Base-by-base conservation (phyloP, 2,113 vertebrate species). In the Cariama cristata region DNA sequence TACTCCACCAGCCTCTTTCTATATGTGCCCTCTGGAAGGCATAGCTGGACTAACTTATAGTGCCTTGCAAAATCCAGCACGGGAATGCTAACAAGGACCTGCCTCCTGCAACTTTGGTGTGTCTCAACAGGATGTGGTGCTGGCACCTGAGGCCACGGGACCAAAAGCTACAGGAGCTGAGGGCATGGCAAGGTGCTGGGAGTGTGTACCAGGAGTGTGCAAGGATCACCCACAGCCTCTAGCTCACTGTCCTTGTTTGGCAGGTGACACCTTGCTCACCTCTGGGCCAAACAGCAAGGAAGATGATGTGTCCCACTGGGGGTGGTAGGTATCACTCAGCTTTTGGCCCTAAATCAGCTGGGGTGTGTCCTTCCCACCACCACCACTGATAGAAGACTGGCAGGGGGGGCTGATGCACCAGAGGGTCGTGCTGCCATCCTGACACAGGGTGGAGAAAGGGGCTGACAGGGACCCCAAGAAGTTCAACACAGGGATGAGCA, bases 141-240 rank as follows among this genome's bases (percentile, higher is more conserved):
- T 79, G 79, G 32, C 40, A 58, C 12, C 14, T 0, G 3, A 16
- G 49, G 40, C 50, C 68, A 11, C 0, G 2, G 33, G 24, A 80
- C 59, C 45, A 55, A 68, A 88, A 75, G 50, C 40, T 27, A 20
- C 11, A 12, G 10, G 30, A 77, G 35, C 17, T 32, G 44, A 66
- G 23, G 44, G 33, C 19, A 33, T 32, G 52, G 44, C n/a, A 18
- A 72, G 45, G 32, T 60, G 23, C 20, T 64, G 74, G 44, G 42
- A 72, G 40, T 44, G 32, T 0, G 7, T 6, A 27, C 7, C 26
- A 56, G 20, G 33, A 59, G 5, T 1, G 5, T 44, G 56, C 40
- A 50, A 30, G 35, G 33, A 76, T 53, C 58, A 27, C 3, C 28
- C 30, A 33, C 59, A 40, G 33, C 27, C 44, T 77, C 40, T 9